Conservation (phyloP, 2,888 invertebrate genomes). For the Epinotia demarniana region DNA sequence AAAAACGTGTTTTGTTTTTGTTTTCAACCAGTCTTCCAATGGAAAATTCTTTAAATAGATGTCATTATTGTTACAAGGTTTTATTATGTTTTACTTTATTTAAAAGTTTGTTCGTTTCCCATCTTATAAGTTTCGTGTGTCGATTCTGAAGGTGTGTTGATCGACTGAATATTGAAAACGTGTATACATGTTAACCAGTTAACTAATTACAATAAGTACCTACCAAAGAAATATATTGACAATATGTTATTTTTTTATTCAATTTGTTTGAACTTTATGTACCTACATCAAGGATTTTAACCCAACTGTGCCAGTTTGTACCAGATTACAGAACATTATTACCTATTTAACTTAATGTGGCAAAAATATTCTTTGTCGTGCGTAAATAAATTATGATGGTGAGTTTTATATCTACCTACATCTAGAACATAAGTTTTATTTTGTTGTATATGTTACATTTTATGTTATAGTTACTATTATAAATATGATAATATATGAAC, state of each 20-base stretch:
- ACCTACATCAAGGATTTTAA: neutral
- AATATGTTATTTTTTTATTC: too few species aligned
- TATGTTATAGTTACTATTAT: neutral
- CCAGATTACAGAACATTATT: too few species aligned
- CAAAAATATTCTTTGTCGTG: too few species aligned
- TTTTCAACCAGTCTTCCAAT: slow-evolving; percentile 3
- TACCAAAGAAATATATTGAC: too few species aligned
- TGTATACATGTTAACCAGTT: too few species aligned
- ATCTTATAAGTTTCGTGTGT: neutral
- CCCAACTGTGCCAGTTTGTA: neutral
- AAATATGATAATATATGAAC: neutral
- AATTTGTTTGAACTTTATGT: too few species aligned
- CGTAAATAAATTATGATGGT: too few species aligned
- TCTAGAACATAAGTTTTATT: neutral
- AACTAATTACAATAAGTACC: too few species aligned
- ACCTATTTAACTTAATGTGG: neutral
- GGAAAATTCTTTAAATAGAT: neutral
- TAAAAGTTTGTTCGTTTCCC: neutral
- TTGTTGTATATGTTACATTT: neutral
- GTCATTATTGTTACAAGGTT: neutral
- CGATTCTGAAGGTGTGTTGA: neutral
- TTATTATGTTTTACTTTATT: neutral
- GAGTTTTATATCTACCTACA: too few species aligned
- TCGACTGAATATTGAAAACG: too few species aligned
- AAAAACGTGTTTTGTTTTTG: neutral